phyloP scores from a whole-genome alignment of 1,140 invertebrate species.

The Choristoneura fumiferana region DNA sequence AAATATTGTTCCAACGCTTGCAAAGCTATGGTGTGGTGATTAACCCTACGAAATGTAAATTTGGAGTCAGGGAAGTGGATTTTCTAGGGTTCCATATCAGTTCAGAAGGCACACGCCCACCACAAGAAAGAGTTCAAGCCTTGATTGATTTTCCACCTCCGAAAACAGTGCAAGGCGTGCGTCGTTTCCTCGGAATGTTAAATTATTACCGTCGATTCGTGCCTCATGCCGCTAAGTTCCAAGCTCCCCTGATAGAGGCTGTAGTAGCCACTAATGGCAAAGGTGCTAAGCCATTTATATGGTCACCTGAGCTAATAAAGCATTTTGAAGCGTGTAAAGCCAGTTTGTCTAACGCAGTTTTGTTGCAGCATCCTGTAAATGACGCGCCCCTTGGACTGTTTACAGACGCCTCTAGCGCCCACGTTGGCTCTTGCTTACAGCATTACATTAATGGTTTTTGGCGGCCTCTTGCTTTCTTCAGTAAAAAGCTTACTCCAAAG shows the following conservation, averaged over 20 bases:
- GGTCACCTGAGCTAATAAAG: neutral
- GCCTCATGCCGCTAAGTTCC: conserved; percentile 29
- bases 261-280: neutral
- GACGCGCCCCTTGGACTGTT: neutral
- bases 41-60: conserved; percentile 45
- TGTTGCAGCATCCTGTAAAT: neutral
- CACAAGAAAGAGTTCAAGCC: conserved; percentile 26
- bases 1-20: conserved; percentile 33
- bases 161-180: conserved; percentile 36
- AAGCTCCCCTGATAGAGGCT: neutral
- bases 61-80: conserved; percentile 20
- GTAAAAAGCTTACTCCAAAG: neutral
- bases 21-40: conserved; percentile 37
- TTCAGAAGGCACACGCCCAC: conserved; percentile 42
- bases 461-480: neutral
- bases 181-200: conserved; percentile 61
- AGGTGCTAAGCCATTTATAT: neutral
- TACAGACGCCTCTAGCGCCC: neutral
- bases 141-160: conserved; percentile 45
- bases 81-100: conserved; percentile 45
- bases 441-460: neutral
- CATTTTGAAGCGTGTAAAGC: neutral
- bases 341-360: neutral
- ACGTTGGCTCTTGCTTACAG: neutral
- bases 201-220: conserved; percentile 52